These are phyloP conservation scores for Chondrosia reniformis DNA, from an alignment of 37 sponge, comb jelly and placozoan genomes.

Conservation along the genomic window DNA sequence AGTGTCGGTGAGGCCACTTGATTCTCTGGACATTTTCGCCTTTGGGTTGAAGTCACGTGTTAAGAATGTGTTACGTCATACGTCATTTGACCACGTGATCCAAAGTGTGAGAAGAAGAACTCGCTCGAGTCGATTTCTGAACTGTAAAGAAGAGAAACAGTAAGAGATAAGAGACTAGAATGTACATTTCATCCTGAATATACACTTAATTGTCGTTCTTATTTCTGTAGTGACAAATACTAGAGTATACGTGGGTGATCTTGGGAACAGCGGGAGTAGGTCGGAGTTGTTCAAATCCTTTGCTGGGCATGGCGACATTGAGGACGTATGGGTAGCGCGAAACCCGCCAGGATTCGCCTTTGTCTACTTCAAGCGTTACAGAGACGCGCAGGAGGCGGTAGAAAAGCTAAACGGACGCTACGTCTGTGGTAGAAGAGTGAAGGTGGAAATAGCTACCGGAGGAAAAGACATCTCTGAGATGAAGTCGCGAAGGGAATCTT, in stretches of 20 bases:
- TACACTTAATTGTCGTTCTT: no score
- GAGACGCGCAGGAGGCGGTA: slow-evolving; percentile 78
- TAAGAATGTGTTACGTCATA: no score
- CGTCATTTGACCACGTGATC: no score
- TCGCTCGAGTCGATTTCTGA: no score
- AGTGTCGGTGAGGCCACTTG: no score
- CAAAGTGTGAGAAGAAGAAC: no score
- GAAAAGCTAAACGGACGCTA: slow-evolving; percentile 31
- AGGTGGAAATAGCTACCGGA: slow-evolving; percentile 66
- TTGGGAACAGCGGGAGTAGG: slow-evolving; percentile 59
- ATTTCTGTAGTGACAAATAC: no score
- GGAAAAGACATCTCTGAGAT: background rate
- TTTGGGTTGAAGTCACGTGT: no score
- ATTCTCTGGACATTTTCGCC: no score
- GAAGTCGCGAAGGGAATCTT: background rate
- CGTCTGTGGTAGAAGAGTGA: slow-evolving; percentile 63
- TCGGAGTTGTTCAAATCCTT: slow-evolving; percentile 57
- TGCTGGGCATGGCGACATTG: slow-evolving; percentile 37
- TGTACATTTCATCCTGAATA: no score
- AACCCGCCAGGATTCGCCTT: slow-evolving; percentile 92
- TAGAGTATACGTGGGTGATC: slow-evolving; percentile 53
- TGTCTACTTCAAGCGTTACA: slow-evolving; percentile 54
- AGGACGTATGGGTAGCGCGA: slow-evolving; percentile 79
- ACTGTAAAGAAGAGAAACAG: no score
- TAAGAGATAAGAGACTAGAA: no score